These are phyloP conservation scores for Emmelina monodactyla DNA, from an alignment of 2,888 invertebrate species.

Conservation along the genomic window DNA sequence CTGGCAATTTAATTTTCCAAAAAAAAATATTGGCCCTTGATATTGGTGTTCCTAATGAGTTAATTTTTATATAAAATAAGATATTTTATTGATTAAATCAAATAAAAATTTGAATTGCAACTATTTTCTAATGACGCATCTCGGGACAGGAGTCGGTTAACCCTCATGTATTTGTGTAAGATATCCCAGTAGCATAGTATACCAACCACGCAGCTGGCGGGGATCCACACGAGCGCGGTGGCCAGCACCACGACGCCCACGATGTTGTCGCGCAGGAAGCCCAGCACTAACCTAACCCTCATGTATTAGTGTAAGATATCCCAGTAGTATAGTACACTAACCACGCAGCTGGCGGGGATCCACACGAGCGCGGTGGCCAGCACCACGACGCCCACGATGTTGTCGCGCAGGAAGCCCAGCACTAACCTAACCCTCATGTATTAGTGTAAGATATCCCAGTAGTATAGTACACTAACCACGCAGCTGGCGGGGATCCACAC, in stretches of 20 bases:
- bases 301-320: too few species aligned
- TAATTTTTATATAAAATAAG: too few species aligned
- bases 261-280: constrained; percentile 90
- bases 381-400: constrained; percentile 93
- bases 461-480: constrained; percentile 46
- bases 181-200: background rate
- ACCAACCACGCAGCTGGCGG: constrained; percentile 80
- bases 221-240: constrained; percentile 94
- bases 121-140: too few species aligned
- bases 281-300: too few species aligned
- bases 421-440: constrained; percentile 37
- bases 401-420: constrained; percentile 86
- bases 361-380: constrained; percentile 90
- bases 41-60: too few species aligned
- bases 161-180: too few species aligned
- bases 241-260: constrained; percentile 92
- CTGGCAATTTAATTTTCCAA: too few species aligned
- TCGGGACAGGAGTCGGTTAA: too few species aligned
- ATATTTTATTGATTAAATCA: too few species aligned
- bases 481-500: constrained; percentile 96
- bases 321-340: constrained; percentile 25
- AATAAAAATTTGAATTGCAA: too few species aligned
- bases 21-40: too few species aligned
- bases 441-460: background rate
- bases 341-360: constrained; percentile 91